phyloP scores from a whole-genome alignment of 2,888 invertebrate species.

The Ectemnius cavifrons region DNA sequence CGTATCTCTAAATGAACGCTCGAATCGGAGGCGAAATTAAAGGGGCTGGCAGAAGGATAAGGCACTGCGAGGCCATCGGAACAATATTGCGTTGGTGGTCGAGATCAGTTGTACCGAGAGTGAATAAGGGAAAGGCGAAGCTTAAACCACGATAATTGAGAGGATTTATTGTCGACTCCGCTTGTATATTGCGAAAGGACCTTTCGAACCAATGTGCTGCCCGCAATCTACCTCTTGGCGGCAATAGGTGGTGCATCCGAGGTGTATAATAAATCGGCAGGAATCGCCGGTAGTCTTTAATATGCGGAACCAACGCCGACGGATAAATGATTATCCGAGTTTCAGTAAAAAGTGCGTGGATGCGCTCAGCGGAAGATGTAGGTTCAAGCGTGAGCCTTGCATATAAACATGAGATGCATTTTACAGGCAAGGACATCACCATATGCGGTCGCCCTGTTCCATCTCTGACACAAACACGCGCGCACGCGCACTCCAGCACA shows the following conservation, averaged over 20 bases:
- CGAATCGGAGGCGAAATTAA: no score
- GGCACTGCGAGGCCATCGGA: no score
- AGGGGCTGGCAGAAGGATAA: no score
- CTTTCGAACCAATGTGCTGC: no score
- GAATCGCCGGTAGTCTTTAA: conserved; percentile 10
- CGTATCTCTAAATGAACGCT: no score
- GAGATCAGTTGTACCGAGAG: no score
- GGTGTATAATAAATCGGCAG: conserved; percentile 20
- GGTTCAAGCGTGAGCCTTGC: conserved; percentile 34
- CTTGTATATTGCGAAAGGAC: no score
- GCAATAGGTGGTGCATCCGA: conserved; percentile 1
- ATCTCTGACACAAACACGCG: conserved; percentile 13
- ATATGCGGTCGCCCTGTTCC: conserved; percentile 40
- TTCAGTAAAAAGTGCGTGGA: conserved; percentile 20
- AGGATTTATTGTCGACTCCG: no score
- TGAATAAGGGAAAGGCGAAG: no score
- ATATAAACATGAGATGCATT: conserved; percentile 63
- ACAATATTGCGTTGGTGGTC: no score
- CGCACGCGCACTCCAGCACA: background rate
- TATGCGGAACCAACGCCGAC: conserved; percentile 13
- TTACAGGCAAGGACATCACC: conserved; percentile 48
- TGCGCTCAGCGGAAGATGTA: conserved; percentile 7
- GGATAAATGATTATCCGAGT: conserved; percentile 37
- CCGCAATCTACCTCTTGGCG: no score
- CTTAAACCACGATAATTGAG: no score